Percentiles rank a stretch among this genome's conserved stretches.
Conservation (phyloP, 2,113 vertebrate species). For the Chaetura pelagica region DNA sequence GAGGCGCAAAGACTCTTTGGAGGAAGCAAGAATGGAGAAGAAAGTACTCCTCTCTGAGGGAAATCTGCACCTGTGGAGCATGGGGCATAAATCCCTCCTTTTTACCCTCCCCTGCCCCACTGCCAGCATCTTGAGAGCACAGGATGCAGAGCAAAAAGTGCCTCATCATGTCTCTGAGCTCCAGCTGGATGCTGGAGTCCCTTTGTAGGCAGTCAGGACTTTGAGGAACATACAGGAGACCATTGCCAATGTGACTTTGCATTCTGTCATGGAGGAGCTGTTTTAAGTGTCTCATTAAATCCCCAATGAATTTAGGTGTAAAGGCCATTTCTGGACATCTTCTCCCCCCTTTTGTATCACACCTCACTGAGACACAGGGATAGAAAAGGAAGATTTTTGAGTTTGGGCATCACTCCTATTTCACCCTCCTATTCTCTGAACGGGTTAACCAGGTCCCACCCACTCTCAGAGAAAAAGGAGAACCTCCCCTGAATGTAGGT, state of each 20-base stretch:
- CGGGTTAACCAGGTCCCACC: background rate
- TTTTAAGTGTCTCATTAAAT: background rate
- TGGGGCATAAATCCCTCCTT: background rate
- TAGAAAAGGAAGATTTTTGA: background rate
- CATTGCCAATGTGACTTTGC: fast-evolving
- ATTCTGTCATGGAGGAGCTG: background rate
- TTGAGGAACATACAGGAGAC: background rate
- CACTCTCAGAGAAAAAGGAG: background rate
- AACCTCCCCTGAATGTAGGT: background rate
- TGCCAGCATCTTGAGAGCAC: background rate
- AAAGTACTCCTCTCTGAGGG: background rate
- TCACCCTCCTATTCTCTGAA: background rate
- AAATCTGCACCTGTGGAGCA: background rate
- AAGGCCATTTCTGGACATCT: background rate
- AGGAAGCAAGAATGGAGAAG: background rate
- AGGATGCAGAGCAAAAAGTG: background rate
- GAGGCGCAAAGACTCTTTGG: background rate
- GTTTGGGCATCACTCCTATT: background rate
- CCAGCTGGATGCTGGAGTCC: background rate
- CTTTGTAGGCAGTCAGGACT: background rate
- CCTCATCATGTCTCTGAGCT: background rate
- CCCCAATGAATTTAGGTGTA: background rate
- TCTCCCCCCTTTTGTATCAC: background rate
- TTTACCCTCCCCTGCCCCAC: background rate
- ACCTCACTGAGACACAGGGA: background rate